Percentiles rank a stretch among this genome's conserved stretches.
These are phyloP conservation scores for Spheniscus mendiculus DNA, from an alignment of 2,113 vertebrate genomes.

Conservation along the genomic window DNA sequence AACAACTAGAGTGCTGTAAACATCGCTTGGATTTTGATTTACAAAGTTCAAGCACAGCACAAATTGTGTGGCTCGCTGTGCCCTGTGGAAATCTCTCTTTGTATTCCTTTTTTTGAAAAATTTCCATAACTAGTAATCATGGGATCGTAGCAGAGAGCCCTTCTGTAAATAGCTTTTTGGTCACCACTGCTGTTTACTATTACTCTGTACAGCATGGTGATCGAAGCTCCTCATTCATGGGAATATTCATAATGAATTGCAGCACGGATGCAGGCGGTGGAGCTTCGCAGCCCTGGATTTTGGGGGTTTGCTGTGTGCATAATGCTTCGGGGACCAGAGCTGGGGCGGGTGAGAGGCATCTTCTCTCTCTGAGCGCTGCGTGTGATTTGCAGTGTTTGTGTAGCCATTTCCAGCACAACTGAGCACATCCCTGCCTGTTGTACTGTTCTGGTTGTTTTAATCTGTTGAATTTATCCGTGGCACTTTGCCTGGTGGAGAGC, in stretches of 20 bases:
- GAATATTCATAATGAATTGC: neutral
- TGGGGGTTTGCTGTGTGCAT: neutral
- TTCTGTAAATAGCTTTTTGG: neutral
- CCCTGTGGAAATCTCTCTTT: neutral
- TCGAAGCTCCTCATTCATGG: neutral
- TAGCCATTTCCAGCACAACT: neutral
- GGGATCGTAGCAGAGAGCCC: neutral
- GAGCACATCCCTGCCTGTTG: neutral
- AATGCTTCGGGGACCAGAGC: neutral
- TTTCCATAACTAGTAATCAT: neutral
- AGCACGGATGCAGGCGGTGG: neutral
- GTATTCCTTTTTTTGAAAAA: neutral
- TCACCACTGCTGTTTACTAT: neutral
- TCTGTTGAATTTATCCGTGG: neutral
- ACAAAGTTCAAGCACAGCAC: neutral
- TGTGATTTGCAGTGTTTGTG: neutral
- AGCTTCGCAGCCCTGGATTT: neutral
- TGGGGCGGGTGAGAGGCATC: neutral
- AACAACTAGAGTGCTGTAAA: neutral
- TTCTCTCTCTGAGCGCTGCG: fast-evolving
- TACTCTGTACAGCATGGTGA: neutral
- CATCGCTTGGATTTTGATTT: neutral
- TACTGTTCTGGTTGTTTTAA: neutral
- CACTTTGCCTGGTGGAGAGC: slow-evolving; percentile 20
- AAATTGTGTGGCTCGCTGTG: neutral